Evolutionary conservation across 2,888 invertebrate species (phyloP), one percentile per base, ranked within the genome.

Genomic region (Diadegma fenestrale): DNA sequence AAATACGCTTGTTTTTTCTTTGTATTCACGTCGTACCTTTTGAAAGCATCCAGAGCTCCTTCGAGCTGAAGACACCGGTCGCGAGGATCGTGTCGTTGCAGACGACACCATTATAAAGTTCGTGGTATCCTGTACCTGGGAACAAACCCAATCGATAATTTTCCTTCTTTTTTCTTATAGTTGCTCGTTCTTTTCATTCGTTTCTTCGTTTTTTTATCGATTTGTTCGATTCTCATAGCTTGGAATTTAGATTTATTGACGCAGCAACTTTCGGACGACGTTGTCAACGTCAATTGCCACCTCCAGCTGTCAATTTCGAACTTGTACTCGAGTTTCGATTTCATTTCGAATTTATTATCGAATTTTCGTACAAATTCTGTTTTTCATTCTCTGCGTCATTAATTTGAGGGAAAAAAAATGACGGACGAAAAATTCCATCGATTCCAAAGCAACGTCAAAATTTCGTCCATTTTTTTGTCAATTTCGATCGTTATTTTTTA

Each of bases 71-170:
- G 95, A 99, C 99, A 94, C 99, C 99, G 93, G 99, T 99, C 94
- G 99, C 99, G 96, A 99, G 97, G 95, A 99, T 99, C 95, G 99
- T 99, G 96, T 99, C 99, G 96, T 99, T 99, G 96, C 98, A 98
- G 95, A 99, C 97, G 94, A 99, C 98, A 94, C 98, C 98, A 95
- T 99, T 99, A 96, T 99, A 99, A 94, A 98, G 98, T 96, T 99
- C 99, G 96, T 98, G 98, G 93, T 94, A 94, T 91, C 94, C 93
- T 93, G 93, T 91, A 94, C 94, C 94, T 94, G 93, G 91, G 92
- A 93, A 94, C 93, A 94, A 90, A 93, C 90, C 92, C 93, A 93
- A 92, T 90, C 88, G 88, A 90, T 89, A 86, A 89, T 88, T 75
- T 83, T 51, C 76, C 48, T 73, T 41, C 81, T 71, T 77, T 82